Evolutionary conservation across 2,113 vertebrate species (phyloP), one percentile per base, ranked within the genome.

Genomic region (Zosterops hypoxanthus): DNA sequence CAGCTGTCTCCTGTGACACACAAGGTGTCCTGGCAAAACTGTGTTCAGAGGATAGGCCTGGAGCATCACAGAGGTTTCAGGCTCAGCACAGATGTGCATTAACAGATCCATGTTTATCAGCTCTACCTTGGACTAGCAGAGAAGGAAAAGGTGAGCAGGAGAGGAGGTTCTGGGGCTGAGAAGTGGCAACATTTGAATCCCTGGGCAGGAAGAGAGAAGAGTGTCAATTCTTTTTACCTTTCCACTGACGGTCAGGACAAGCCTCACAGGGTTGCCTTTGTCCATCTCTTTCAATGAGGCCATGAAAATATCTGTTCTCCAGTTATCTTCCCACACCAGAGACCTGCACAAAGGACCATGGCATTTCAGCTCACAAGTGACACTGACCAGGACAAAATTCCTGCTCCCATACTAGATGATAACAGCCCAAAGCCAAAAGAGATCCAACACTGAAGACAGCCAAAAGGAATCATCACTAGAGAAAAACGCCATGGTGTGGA

Each of bases 281-380:
- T 98, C 79, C 70, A 97, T 95, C 80, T 97, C 97, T 90, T 97
- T 97, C 70, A 97, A 95, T 0, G 98, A 98, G 68, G 97, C 97
- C 66, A 96, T 81, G 53, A 97, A 86, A 46, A 99, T 41, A 83
- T 98, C 98, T 23, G 90, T 7, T 44, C 95, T 98, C 99, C 99
- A 99, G 34, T 97, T 97, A 39, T 97, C 98, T 95, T 99, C 98
- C 98, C 99, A 99, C 44, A 98, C 98, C 59, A 99, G 96, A 53
- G 98, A 99, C 95, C 99, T 99, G 96, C 42, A 89, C 29, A 83
- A 44, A 8, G 18, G 39, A 82, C 29, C 72, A 68, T 0, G 11
- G 5, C 28, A 22, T 86, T 85, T 95, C 73, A 90, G 53, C 42
- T 55, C 42, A 82, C 31, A 71, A 7, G 9, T 16, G 15, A 42